Evolutionary conservation across 1,140 invertebrate genomes (phyloP), one percentile per base, ranked within the genome.

Genomic region (Cotesia vestalis): DNA sequence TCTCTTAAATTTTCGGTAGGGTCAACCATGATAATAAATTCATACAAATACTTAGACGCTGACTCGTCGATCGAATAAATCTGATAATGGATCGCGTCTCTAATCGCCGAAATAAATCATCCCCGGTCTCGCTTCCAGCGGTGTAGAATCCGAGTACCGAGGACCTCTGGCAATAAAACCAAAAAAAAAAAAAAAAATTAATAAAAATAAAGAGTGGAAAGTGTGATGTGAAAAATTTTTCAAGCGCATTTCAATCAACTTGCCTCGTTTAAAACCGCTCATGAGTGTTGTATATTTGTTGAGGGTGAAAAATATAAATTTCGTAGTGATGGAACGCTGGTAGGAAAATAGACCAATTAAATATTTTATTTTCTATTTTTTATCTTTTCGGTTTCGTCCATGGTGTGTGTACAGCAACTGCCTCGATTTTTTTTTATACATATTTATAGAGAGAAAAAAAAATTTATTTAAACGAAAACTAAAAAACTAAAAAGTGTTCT

Each of bases 101-200:
- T 61, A 61, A 61, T 61, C 60, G 60, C 12, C 8, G 4, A 61
- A 61, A 61, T 61, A 61, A 61, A 61, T 61, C 60, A 61, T 61
- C 34, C 17, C 60, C 60, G 60, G 60, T 61, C 60, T 61, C 60
- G 60, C 60, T 6, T 11, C 11, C 40, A 46, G 11, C 6, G 40
- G 11, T 46, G 11, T 46, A 46, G 40, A 46, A 46, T 27, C 3
- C 27, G 60, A 34, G 11, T 57, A 14, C n/a, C 8, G 9, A 6
- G n/a, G 53, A 5, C n/a, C 53, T 14, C 0, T 14, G 53, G 53
- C 53, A 20, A 20, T 20, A 20, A 17, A 6, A 17, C 14, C 12
- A 17, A 20, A 3, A 11, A 5, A 34, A 61, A 61, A 34, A 27
- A 20, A 61, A 20, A 36, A 20, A 34, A 20, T 35, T 35, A 17